These are phyloP conservation scores for Xanthia togata DNA, from an alignment of 2,888 invertebrate species.

Conservation along the genomic window DNA sequence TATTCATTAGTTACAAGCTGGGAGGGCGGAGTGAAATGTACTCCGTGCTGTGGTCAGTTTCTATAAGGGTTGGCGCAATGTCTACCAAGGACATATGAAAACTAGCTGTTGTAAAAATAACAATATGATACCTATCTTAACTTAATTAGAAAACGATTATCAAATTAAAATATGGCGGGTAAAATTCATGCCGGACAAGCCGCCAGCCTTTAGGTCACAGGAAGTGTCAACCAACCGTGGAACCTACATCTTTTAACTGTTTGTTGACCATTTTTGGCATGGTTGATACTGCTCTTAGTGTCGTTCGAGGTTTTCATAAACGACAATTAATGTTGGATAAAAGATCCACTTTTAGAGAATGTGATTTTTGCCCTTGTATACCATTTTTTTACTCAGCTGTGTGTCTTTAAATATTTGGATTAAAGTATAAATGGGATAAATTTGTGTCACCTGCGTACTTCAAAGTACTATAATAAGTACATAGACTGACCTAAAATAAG, in stretches of 20 bases:
- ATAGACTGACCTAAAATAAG: not conserved
- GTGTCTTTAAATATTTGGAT: not conserved
- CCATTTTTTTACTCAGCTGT: not conserved
- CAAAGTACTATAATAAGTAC: not conserved
- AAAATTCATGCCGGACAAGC: too few relatives aligned
- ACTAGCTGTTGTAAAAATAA: not conserved
- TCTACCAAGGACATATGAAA: not conserved
- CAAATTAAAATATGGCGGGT: not conserved
- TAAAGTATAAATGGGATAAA: not conserved
- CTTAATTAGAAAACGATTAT: not conserved
- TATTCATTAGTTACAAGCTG: constrained; percentile 58
- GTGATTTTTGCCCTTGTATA: not conserved
- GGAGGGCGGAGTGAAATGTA: constrained; percentile 48
- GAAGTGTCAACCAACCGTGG: not conserved
- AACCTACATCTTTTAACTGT: not conserved
- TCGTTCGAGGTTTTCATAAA: not conserved
- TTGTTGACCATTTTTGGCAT: not conserved
- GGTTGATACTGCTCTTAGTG: not conserved
- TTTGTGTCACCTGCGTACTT: not conserved
- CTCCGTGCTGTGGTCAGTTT: constrained; percentile 36
- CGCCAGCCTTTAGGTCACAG: not conserved
- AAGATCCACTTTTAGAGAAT: not conserved
- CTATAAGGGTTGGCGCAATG: constrained; percentile 27
- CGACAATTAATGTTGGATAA: not conserved
- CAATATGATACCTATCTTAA: not conserved